A percentile compares a stretch with the other conserved stretches of the same genome.
Conservation (phyloP, 1,140 invertebrate genomes). For the Brachionus plicatilis region DNA sequence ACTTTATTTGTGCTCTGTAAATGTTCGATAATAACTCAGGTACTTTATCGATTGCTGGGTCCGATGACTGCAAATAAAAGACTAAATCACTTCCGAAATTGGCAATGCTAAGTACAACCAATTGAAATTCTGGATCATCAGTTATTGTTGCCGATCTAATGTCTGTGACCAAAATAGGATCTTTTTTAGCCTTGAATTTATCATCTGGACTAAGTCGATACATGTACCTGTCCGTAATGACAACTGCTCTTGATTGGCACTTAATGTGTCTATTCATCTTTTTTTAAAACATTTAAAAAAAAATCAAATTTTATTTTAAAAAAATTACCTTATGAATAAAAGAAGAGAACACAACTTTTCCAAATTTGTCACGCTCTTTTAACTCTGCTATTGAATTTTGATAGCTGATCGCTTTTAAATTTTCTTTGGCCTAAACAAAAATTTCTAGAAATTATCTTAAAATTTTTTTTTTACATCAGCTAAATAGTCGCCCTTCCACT, state of each 20-base stretch:
- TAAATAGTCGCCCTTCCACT: conserved; percentile 89
- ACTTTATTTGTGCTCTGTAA: conserved; percentile 14
- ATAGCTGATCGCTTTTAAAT: not conserved
- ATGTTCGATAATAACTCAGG: conserved; percentile 13
- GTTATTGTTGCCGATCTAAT: conserved; percentile 19
- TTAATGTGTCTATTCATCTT: conserved; percentile 36
- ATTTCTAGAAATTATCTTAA: not conserved
- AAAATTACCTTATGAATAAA: conserved; percentile 15
- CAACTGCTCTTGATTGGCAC: conserved; percentile 1
- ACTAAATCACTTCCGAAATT: conserved; percentile 17
- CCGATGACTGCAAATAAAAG: not conserved
- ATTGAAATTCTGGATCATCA: conserved; percentile 22
- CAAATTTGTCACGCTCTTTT: conserved; percentile 6
- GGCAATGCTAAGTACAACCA: not conserved
- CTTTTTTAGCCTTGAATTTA: conserved; percentile 33
- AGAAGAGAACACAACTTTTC: conserved; percentile 21
- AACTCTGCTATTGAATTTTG: not conserved
- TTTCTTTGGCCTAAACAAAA: conserved; percentile 11
- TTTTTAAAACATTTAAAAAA: not conserved
- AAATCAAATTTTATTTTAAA: not conserved
- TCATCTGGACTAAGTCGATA: conserved; percentile 35
- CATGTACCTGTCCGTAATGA: conserved; percentile 35
- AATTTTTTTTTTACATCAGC: conserved; percentile 57
- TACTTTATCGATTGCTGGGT: conserved; percentile 12
- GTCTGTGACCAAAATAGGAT: not conserved